Percentiles rank a stretch among this genome's conserved stretches.
Evolutionary conservation across 2,888 invertebrate genomes (phyloP).

Genomic region (Xylophagus ater): DNA sequence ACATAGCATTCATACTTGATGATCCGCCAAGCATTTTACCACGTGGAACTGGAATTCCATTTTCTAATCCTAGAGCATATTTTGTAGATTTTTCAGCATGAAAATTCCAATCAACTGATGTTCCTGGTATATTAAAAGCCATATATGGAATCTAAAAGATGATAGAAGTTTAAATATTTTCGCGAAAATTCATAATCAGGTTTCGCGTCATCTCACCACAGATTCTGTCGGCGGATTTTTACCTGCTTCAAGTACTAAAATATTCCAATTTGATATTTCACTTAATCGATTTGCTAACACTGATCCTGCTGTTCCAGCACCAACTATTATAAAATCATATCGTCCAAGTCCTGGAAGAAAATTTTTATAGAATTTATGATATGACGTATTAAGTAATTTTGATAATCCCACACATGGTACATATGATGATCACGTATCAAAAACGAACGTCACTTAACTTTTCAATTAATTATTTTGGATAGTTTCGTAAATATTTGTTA

Average conservation of each 20-base stretch:
- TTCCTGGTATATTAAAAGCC: constrained; percentile 76
- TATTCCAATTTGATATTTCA: constrained; percentile 68
- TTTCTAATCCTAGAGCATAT: constrained; percentile 58
- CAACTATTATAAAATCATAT: too few relatives aligned
- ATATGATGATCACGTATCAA: too few relatives aligned
- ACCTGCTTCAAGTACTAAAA: constrained; percentile 74
- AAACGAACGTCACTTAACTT: too few relatives aligned
- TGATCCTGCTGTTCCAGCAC: too few relatives aligned
- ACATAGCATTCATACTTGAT: constrained; percentile 52
- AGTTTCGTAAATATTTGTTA: too few relatives aligned
- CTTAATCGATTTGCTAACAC: constrained; percentile 75
- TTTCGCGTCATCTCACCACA: constrained; percentile 68
- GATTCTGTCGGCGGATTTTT: constrained; percentile 43
- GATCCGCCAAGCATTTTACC: constrained; percentile 56
- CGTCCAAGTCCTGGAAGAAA: not conserved
- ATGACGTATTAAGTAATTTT: not conserved
- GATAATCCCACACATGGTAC: too few relatives aligned
- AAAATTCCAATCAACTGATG: constrained; percentile 83
- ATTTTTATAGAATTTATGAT: not conserved
- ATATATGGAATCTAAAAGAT: constrained; percentile 79
- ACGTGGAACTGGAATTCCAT: constrained; percentile 31
- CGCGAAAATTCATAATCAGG: too few relatives aligned
- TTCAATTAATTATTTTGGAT: too few relatives aligned
- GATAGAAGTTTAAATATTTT: too few relatives aligned
- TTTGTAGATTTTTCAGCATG: constrained; percentile 79